Percentiles rank a stretch among this genome's conserved stretches.
These are phyloP conservation scores for Eretmocerus hayati DNA, from an alignment of 2,888 invertebrate genomes.

Conservation along the genomic window DNA sequence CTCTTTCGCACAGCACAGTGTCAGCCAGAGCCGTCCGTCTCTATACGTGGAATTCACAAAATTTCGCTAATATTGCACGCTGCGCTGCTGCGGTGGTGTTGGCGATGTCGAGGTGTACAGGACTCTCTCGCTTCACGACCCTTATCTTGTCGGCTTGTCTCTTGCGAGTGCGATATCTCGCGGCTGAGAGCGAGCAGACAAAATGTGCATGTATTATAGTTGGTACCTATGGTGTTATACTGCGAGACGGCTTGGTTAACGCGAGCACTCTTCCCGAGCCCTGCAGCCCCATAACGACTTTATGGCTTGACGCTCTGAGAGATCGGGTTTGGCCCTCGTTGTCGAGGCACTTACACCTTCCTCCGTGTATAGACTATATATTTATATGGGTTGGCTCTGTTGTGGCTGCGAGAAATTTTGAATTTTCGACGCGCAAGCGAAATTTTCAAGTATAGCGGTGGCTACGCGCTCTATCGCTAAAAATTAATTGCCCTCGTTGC, in stretches of 20 bases:
- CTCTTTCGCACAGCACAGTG: neutral
- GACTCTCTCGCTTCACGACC: neutral
- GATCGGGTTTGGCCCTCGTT: constrained; percentile 14
- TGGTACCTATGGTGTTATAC: too few species aligned
- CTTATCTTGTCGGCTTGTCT: too few species aligned
- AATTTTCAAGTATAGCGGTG: neutral
- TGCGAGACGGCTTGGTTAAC: too few species aligned
- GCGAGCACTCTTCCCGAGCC: neutral
- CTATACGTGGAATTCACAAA: constrained; percentile 37
- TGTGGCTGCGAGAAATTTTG: constrained; percentile 12
- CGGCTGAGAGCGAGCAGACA: neutral
- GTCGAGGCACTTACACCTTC: neutral
- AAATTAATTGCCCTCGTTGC: constrained; percentile 19
- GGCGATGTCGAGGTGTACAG: constrained; percentile 14
- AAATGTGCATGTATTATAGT: constrained; percentile 6
- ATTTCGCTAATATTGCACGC: constrained; percentile 36
- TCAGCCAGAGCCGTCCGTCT: constrained; percentile 8
- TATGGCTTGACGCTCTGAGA: constrained; percentile 28
- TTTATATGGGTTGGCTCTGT: too few species aligned
- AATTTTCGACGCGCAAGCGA: constrained; percentile 5
- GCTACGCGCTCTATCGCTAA: constrained; percentile 5
- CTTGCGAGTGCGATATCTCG: neutral
- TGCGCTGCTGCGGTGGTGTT: constrained; percentile 9
- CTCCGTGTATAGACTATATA: too few species aligned
- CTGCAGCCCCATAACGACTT: constrained; percentile 23